Evolutionary conservation across 2,113 vertebrate species (phyloP).

Genomic region (Fregata magnificens): DNA sequence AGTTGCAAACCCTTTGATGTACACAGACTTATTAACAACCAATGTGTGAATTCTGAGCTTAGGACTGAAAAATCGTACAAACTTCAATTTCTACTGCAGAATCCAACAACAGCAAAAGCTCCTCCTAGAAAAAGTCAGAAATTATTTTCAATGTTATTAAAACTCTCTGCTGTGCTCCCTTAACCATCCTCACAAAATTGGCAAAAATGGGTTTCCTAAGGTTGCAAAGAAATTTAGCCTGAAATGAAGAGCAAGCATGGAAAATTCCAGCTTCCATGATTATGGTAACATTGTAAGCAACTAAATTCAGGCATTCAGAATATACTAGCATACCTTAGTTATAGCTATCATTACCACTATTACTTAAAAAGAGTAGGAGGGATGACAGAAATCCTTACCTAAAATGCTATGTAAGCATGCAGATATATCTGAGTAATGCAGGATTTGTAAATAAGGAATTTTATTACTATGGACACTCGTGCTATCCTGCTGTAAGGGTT

Average conservation of each 20-base stretch:
- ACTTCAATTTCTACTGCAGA: background rate
- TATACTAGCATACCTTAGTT: background rate
- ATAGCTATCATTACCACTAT: background rate
- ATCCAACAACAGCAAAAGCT: background rate
- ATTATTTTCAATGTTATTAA: background rate
- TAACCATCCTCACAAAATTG: background rate
- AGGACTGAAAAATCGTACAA: background rate
- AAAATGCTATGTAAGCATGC: background rate
- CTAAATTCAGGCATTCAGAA: background rate
- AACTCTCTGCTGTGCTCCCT: background rate
- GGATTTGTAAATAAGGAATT: background rate
- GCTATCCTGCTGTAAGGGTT: background rate
- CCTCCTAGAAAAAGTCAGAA: background rate
- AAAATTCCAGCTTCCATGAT: background rate
- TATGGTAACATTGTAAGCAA: background rate
- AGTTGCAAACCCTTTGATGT: background rate
- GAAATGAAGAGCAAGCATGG: background rate
- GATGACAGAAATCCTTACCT: background rate
- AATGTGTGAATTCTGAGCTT: background rate
- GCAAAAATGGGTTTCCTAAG: background rate
- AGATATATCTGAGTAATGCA: background rate
- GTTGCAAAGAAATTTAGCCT: background rate
- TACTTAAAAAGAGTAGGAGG: background rate
- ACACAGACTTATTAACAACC: background rate
- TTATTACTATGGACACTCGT: fast-evolving